Conservation (phyloP, 2,113 vertebrate species). For the Oncorhynchus keta region DNA sequence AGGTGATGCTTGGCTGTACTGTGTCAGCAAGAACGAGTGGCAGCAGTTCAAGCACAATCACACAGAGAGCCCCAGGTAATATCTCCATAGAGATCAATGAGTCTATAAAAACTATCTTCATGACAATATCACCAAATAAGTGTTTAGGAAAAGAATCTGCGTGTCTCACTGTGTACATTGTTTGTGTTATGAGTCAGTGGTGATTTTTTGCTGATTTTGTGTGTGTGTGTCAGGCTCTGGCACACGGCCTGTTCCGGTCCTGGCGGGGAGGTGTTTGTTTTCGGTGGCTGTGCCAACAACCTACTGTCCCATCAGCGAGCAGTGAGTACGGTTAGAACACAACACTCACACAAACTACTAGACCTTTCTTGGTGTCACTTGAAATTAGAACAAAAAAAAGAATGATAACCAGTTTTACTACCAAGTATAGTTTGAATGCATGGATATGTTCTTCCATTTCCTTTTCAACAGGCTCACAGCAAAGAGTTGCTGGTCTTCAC, state of each 20-base stretch:
- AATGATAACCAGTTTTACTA: not conserved
- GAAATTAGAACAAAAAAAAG: no score
- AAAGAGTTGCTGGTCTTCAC: slow-evolving; percentile 90
- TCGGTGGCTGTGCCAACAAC: slow-evolving; percentile 98
- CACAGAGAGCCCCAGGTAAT: slow-evolving; percentile 86
- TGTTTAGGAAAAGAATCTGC: not conserved
- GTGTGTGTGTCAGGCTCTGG: slow-evolving; percentile 81
- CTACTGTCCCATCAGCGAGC: slow-evolving; percentile 88
- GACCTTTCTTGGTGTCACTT: not conserved
- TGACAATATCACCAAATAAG: not conserved
- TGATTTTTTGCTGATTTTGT: not conserved
- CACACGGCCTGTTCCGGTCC: slow-evolving; percentile 90
- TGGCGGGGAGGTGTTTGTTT: slow-evolving; percentile 94
- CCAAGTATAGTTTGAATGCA: not conserved
- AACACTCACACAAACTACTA: not conserved
- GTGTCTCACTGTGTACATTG: not conserved
- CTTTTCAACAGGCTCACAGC: slow-evolving; percentile 84
- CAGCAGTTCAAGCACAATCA: slow-evolving; percentile 87
- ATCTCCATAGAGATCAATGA: no score
- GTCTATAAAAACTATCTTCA: no score
- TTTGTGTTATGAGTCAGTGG: not conserved
- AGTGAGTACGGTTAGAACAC: slow-evolving; percentile 71
- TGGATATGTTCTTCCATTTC: not conserved
- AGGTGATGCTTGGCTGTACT: slow-evolving; percentile 97
- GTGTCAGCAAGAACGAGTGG: slow-evolving; percentile 91